phyloP scores from a whole-genome alignment of 2,113 vertebrate genomes.

The Phoxinus phoxinus region DNA sequence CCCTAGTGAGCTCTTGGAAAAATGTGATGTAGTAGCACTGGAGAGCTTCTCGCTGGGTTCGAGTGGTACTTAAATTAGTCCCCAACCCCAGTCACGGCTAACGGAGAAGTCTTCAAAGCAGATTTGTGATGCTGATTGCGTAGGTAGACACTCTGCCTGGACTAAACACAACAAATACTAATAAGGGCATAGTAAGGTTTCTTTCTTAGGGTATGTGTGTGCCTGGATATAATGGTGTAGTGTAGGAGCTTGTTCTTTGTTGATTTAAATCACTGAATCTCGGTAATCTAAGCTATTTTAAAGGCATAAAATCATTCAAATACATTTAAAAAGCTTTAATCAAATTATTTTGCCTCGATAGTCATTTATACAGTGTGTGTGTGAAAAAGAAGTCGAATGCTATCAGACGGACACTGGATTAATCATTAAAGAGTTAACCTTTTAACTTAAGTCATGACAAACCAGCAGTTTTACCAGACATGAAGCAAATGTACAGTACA shows the following conservation, averaged over 20 bases:
- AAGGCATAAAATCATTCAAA: not conserved
- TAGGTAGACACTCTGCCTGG: constrained; percentile 30
- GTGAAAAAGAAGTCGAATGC: not conserved
- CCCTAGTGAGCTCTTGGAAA: constrained; percentile 49
- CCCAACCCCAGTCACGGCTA: constrained; percentile 44
- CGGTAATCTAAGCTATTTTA: not conserved
- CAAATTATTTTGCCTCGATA: not conserved
- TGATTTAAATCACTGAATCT: not conserved
- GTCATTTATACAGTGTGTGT: not conserved
- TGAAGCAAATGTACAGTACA: not conserved
- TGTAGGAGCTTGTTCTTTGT: not conserved
- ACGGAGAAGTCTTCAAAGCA: constrained; percentile 60
- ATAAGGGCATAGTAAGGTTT: not conserved
- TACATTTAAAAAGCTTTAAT: not conserved
- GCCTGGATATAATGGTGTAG: not conserved
- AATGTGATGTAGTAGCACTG: constrained; percentile 37
- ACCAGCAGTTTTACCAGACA: not conserved
- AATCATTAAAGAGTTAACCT: not conserved
- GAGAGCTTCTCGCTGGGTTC: constrained; percentile 46
- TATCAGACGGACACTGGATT: not conserved
- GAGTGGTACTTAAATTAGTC: constrained; percentile 60
- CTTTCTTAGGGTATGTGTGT: not conserved
- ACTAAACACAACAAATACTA: constrained; percentile 53
- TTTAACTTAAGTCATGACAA: not conserved
- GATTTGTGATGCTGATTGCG: constrained; percentile 60